Conservation (phyloP, 2,888 invertebrate genomes). For the Lepidocyrtoides sp. region DNA sequence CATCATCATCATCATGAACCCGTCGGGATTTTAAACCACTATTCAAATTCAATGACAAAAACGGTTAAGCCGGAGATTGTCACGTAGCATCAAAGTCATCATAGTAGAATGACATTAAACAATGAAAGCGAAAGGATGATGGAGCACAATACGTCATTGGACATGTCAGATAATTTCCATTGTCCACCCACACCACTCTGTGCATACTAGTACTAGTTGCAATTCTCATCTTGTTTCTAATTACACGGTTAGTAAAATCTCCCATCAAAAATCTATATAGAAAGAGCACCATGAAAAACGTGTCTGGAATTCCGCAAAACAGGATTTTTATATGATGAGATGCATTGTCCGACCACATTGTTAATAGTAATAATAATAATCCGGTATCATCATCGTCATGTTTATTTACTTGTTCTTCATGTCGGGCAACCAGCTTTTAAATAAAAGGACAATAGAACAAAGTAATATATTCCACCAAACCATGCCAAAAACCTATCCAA, state of each 20-base stretch:
- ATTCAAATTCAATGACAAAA: neutral
- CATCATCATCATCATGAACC: constrained; percentile 14
- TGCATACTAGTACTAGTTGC: neutral
- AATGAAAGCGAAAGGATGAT: neutral
- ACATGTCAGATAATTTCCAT: constrained; percentile 13
- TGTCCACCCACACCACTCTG: constrained; percentile 22
- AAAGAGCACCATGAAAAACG: constrained; percentile 17
- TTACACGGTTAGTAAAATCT: constrained; percentile 22
- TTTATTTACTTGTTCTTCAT: constrained; percentile 22
- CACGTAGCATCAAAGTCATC: neutral
- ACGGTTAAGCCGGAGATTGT: constrained; percentile 28
- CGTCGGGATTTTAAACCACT: constrained; percentile 10
- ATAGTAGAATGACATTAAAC: neutral
- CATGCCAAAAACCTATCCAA: neutral
- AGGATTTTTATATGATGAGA: constrained; percentile 7
- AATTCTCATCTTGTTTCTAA: constrained; percentile 37
- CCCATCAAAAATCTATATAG: neutral
- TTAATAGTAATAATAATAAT: neutral
- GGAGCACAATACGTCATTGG: constrained; percentile 14
- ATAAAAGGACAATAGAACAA: constrained; percentile 14
- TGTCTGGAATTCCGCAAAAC: constrained; percentile 52
- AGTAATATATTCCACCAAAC: neutral
- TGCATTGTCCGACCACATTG: neutral
- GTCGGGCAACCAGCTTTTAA: neutral
- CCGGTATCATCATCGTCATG: constrained; percentile 3